Conservation (phyloP, 2,888 invertebrate species). For the Chrysolina oricalcia region DNA sequence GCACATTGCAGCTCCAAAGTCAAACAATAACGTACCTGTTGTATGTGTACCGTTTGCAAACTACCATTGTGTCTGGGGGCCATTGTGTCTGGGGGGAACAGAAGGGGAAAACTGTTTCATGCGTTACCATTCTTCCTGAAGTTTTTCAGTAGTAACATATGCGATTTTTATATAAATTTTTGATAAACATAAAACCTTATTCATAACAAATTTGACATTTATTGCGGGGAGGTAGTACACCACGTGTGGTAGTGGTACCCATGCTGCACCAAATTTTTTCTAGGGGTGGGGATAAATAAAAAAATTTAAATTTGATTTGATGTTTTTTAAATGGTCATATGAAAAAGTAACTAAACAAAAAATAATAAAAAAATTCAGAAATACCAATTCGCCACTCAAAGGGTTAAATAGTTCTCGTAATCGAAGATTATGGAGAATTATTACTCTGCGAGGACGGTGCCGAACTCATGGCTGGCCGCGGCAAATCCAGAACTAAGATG, state of each 20-base stretch:
- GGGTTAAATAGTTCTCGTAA: too few species aligned
- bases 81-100: slow-evolving; percentile 12
- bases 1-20: slow-evolving; percentile 9
- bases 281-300: slow-evolving; percentile 6
- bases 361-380: slow-evolving; percentile 3
- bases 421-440: too few species aligned
- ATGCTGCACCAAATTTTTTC: not conserved
- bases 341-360: slow-evolving; percentile 5
- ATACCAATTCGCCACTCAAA: slow-evolving; percentile 3
- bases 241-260: slow-evolving; percentile 8
- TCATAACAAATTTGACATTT: slow-evolving; percentile 2
- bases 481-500: too few species aligned
- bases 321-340: not conserved
- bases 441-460: too few species aligned
- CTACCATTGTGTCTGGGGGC: too few species aligned
- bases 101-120: slow-evolving; percentile 2
- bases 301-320: not conserved
- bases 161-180: slow-evolving; percentile 5
- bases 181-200: slow-evolving; percentile 5
- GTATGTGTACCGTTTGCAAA: slow-evolving; percentile 4
- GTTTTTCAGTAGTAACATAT: too few species aligned
- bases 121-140: slow-evolving; percentile 3
- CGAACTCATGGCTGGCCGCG: too few species aligned
- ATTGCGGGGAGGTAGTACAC: slow-evolving; percentile 4
- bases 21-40: slow-evolving; percentile 9